Percentiles rank a stretch among this genome's conserved stretches.
Conservation (phyloP, 1,140 invertebrate species). For the Diplogasteroides magnus region DNA sequence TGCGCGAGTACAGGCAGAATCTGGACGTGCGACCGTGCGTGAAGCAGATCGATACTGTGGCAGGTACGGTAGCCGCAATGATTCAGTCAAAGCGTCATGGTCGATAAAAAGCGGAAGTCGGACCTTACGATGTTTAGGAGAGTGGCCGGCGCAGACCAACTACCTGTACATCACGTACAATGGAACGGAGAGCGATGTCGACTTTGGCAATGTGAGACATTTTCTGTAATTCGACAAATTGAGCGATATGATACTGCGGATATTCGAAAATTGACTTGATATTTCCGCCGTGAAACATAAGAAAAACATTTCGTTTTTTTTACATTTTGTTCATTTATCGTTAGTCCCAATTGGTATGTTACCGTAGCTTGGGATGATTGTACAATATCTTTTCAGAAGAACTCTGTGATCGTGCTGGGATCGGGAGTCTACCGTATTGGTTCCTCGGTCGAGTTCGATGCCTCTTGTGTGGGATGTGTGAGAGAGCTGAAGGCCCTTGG, state of each 20-base stretch:
- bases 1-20: conserved; percentile 57
- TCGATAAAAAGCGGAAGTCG: no score
- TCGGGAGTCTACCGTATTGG: conserved; percentile 98
- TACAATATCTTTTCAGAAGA: no score
- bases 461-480: conserved; percentile 95
- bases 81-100: no score
- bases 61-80: conserved; percentile 53
- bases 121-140: no score
- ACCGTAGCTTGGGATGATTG: no score
- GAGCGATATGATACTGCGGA: no score
- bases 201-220: conserved; percentile 62
- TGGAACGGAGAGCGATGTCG: conserved; percentile 76
- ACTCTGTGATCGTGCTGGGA: conserved; percentile 63
- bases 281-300: not conserved
- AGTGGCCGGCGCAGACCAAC: conserved; percentile 96
- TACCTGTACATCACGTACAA: conserved; percentile 97
- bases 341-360: no score
- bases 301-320: not conserved
- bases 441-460: conserved; percentile 98
- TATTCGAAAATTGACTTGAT: no score
- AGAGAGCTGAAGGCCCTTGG: conserved; percentile 73
- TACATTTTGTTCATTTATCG: no score
- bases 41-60: conserved; percentile 98
- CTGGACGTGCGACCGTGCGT: conserved; percentile 72
- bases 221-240: no score